Evolutionary conservation across 2,797 vertebrate species (phyloP).

Genomic region (Tiaroga cobitis): DNA sequence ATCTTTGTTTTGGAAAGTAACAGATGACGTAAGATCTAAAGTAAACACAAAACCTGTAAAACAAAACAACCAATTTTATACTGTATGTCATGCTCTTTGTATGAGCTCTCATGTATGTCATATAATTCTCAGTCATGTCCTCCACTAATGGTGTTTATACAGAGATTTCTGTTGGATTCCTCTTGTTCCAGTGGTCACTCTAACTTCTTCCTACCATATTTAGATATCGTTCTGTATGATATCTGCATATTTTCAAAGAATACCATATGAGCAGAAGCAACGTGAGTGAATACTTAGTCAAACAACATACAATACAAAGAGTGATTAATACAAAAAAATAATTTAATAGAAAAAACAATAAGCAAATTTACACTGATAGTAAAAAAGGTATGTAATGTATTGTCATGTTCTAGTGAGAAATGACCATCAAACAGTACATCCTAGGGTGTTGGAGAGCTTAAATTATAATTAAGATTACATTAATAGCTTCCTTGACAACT

Average conservation of each 20-base stretch:
- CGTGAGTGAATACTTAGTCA: not conserved
- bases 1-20: not conserved
- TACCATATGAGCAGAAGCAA: not conserved
- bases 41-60: conserved; percentile 6
- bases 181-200: not conserved
- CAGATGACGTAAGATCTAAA: too few species aligned
- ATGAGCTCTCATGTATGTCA: not conserved
- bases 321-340: not conserved
- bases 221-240: not conserved
- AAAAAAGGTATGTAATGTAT: not conserved
- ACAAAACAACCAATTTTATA: not conserved
- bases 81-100: not conserved
- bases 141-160: not conserved
- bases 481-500: not conserved
- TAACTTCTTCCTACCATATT: not conserved
- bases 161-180: too few species aligned
- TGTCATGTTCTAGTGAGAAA: not conserved
- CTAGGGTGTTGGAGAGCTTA: not conserved
- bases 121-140: not conserved
- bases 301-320: not conserved
- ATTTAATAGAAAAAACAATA: conserved; percentile 2
- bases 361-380: conserved; percentile 2
- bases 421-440: not conserved
- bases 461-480: not conserved
- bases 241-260: not conserved